Evolutionary conservation across 2,797 vertebrate species (phyloP).

Genomic region (Xiphophorus birchmanni): DNA sequence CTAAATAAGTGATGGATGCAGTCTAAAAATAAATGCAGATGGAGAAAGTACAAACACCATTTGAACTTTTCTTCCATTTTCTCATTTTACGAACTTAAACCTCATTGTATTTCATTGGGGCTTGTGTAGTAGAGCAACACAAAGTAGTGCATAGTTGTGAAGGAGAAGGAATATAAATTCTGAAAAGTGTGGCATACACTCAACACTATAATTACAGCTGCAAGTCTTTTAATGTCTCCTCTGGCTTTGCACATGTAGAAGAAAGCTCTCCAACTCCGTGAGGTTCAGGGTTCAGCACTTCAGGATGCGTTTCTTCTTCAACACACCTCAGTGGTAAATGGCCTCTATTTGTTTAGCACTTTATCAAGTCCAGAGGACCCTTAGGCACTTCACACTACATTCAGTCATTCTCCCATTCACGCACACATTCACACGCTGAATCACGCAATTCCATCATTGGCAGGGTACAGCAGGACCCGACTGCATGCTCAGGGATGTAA

Average conservation of each 20-base stretch:
- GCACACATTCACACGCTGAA: too few species aligned
- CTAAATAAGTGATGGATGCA: slow-evolving; percentile 66
- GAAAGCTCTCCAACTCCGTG: neutral
- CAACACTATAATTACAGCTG: neutral
- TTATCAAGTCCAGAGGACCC: too few species aligned
- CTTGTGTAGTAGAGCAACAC: neutral
- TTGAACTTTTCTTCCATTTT: neutral
- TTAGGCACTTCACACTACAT: too few species aligned
- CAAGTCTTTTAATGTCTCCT: neutral
- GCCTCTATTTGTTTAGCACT: too few species aligned
- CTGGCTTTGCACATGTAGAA: neutral
- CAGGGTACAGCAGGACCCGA: neutral
- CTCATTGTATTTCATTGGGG: neutral
- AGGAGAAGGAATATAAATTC: neutral
- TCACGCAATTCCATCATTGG: neutral
- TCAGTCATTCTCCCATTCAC: too few species aligned
- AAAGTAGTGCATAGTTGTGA: neutral
- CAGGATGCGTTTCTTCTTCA: neutral
- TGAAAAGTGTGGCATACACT: neutral
- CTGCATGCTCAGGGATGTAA: neutral
- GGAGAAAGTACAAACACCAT: neutral
- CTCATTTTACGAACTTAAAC: neutral
- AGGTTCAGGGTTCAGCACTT: neutral
- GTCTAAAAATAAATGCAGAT: slow-evolving; percentile 4
- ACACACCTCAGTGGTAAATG: neutral